phyloP scores from a whole-genome alignment of 2,113 vertebrate genomes.

The Corynorhinus townsendii region DNA sequence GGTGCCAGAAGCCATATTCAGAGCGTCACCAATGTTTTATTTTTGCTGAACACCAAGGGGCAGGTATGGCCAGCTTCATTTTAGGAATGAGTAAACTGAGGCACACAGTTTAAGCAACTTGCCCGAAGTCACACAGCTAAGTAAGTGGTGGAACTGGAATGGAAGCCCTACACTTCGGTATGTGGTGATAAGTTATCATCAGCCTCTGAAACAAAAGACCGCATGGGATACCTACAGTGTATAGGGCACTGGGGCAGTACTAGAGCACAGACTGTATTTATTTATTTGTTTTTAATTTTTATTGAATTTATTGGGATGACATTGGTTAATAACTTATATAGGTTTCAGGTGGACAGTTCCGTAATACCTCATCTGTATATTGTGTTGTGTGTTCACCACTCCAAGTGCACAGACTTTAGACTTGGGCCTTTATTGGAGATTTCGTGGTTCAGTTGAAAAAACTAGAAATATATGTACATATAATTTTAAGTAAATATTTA shows the following conservation, averaged over 20 bases:
- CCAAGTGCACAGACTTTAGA: neutral
- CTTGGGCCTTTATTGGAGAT: neutral
- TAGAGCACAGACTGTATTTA: neutral
- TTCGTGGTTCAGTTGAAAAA: neutral
- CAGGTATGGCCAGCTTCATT: neutral
- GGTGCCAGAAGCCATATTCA: neutral
- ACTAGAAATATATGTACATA: neutral
- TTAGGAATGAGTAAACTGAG: neutral
- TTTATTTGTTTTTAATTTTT: neutral
- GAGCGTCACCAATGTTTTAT: neutral
- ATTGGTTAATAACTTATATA: neutral
- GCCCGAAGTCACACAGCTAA: neutral
- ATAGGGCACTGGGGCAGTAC: neutral
- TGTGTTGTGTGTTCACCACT: neutral
- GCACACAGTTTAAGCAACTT: neutral
- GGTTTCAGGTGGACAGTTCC: neutral
- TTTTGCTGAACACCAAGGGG: neutral
- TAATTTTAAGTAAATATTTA: neutral
- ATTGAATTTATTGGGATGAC: neutral
- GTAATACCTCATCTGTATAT: neutral
- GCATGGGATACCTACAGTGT: neutral
- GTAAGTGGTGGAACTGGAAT: neutral
- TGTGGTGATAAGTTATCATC: neutral
- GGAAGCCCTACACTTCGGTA: neutral
- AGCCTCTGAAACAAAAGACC: constrained; percentile 42